Conservation (phyloP, 2,888 invertebrate genomes). For the Noctua fimbriata region DNA sequence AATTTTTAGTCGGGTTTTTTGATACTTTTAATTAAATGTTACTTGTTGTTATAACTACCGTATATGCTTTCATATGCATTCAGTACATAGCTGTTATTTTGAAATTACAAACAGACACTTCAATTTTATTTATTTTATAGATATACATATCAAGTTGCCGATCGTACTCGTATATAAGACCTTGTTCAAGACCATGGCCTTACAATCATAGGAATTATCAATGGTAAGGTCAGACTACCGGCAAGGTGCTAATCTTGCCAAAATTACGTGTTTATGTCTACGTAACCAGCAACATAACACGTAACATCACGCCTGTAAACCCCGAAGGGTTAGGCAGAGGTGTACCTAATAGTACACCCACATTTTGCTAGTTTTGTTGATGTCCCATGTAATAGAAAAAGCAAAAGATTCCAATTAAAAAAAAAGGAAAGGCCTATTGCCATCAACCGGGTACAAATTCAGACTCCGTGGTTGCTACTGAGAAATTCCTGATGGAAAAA, state of each 20-base stretch:
- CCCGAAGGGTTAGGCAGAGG: neutral
- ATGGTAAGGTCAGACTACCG: neutral
- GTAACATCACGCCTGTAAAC: neutral
- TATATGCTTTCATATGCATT: too few relatives aligned
- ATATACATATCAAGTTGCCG: neutral
- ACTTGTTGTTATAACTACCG: too few relatives aligned
- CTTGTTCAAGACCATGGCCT: slow-evolving; percentile 16
- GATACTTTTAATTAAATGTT: too few relatives aligned
- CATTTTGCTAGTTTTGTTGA: neutral
- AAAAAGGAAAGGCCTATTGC: too few relatives aligned
- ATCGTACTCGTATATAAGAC: neutral
- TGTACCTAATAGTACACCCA: neutral
- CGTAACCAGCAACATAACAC: neutral
- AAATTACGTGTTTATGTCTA: neutral
- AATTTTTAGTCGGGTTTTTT: too few relatives aligned
- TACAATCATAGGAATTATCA: neutral
- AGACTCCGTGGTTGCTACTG: too few relatives aligned
- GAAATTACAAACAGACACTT: neutral
- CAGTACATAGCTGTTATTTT: neutral
- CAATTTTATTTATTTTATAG: neutral
- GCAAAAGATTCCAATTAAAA: too few relatives aligned
- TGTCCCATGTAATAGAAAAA: neutral
- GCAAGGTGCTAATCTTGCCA: neutral
- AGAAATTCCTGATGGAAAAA: too few relatives aligned
- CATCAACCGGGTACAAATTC: neutral